Base-by-base conservation (phyloP, 2,113 vertebrate species). In the Malurus elegans region DNA sequence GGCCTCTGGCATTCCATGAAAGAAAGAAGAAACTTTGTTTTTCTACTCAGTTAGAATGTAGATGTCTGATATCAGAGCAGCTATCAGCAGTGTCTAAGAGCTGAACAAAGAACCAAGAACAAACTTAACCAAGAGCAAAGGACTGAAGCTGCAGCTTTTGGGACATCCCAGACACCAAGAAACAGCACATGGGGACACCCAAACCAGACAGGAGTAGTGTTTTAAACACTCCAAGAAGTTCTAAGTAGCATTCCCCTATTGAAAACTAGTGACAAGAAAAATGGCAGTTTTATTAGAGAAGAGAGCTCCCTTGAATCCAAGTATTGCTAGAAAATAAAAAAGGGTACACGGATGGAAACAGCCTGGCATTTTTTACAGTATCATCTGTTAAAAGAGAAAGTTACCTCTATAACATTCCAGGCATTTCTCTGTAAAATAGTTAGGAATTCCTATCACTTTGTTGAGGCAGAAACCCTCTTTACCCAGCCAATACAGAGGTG, bases 271-370 rank as follows among this genome's bases (percentile, higher is more conserved):
- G 29, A 34, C 16, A 66, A 57, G 10, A 60, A 57, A 71, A 86
- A 10, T 4, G 7, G 26, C 67, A 76, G 24, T 29, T 62, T 47
- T 51, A 6, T 64, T 29, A 26, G 12, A 31, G 18, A 62, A 34
- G 15, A 65, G 25, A 70, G 34, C 15, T 86, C 80, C 14, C 32
- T 66, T 78, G 29, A 23, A 83, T 78, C 8, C 20, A 50, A 26
- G 6, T 42, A 42, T 14, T 38, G 18, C 4, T 48, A 44, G 38
- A 80, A 82, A 82, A 58, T 24, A 9, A 38, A 61, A 84, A 71
- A 58, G 3, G 5, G 3, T 17, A 45, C 10, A 32, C 0, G 2
- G 38, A 66, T 13, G 18, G 18, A 73, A 53, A 6, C 3, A 73
- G 25, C 18, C 14, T 45, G 40, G 25, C 12, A 31, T 51, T 92